phyloP scores from a whole-genome alignment of 2,113 vertebrate genomes.

The Gymnorhina tibicen region DNA sequence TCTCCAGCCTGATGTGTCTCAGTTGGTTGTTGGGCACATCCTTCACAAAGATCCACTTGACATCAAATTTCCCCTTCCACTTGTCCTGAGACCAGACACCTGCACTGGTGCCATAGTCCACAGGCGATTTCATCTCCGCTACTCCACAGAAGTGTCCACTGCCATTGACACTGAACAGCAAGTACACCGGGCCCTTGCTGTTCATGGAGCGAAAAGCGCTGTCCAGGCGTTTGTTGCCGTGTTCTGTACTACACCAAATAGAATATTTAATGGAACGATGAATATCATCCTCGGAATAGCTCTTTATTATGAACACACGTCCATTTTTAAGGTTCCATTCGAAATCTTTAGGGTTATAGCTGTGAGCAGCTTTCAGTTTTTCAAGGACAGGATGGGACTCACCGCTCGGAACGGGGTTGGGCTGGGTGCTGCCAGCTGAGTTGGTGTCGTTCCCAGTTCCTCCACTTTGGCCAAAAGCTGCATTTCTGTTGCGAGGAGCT shows the following conservation, averaged over 20 bases:
- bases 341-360: conserved; percentile 97
- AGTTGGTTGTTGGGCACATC: conserved; percentile 98
- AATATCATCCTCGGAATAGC: conserved; percentile 97
- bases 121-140: conserved; percentile 96
- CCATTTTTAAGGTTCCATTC: conserved; percentile 95
- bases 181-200: conserved; percentile 90
- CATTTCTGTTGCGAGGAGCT: conserved; percentile 88
- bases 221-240: conserved; percentile 94
- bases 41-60: conserved; percentile 99
- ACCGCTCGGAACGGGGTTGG: conserved; percentile 57
- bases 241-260: conserved; percentile 98
- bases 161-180: conserved; percentile 97
- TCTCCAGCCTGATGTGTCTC: conserved; percentile 97
- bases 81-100: conserved; percentile 99
- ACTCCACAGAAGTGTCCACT: conserved; percentile 98
- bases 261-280: conserved; percentile 99
- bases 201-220: conserved; percentile 88
- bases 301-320: conserved; percentile 97
- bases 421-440: conserved; percentile 61
- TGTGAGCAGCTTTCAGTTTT: conserved; percentile 92
- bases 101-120: conserved; percentile 97
- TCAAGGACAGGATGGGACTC: conserved; percentile 93
- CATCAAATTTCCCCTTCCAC: conserved; percentile 99
- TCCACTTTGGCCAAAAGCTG: conserved; percentile 82
- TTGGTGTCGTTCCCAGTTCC: conserved; percentile 71